Percentiles rank a stretch among this genome's conserved stretches.
Evolutionary conservation across 2,113 vertebrate species (phyloP).

Genomic region (Siniperca knerii): DNA sequence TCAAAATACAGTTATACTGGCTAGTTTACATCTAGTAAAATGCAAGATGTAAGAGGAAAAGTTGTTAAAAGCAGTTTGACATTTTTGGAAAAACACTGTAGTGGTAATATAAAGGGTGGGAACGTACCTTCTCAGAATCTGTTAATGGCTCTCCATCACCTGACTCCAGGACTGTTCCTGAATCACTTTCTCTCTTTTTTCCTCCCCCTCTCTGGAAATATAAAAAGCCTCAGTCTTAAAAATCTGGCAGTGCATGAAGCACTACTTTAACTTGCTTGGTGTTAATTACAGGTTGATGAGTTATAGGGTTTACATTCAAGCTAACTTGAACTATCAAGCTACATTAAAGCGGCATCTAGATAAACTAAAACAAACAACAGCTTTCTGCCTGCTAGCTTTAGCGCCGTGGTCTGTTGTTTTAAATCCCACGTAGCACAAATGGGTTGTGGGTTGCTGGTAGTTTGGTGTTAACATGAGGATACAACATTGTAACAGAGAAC

Average conservation of each 20-base stretch:
- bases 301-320: background rate
- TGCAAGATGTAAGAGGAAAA: background rate
- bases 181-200: background rate
- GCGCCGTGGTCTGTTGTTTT: no score
- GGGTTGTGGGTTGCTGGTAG: no score
- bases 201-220: background rate
- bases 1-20: background rate
- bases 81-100: background rate
- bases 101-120: background rate
- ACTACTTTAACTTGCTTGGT: background rate
- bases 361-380: no score
- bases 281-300: background rate
- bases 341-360: no score
- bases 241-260: background rate
- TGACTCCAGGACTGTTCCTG: slow-evolving; percentile 1
- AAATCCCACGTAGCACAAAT: no score
- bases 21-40: background rate
- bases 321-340: background rate
- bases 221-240: background rate
- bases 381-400: no score
- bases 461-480: no score
- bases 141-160: background rate
- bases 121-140: background rate
- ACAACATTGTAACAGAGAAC: no score
- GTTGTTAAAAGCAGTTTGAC: background rate